Evolutionary conservation across 1,140 invertebrate genomes (phyloP), one percentile per base, ranked within the genome.

Genomic region (Hylaeus anthracinus): DNA sequence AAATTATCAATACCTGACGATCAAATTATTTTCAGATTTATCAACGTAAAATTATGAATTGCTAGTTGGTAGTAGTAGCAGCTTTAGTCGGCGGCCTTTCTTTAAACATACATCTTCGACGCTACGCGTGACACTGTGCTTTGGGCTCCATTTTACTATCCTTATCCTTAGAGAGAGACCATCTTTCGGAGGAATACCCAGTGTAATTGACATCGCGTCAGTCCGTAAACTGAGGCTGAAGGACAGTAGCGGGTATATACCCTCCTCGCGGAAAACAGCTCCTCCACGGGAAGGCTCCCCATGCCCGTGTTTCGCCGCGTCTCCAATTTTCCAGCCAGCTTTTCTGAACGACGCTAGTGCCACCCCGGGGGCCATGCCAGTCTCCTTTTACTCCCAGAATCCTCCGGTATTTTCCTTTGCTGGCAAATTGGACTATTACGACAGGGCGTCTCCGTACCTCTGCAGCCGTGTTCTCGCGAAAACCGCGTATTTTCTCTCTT

Each of bases 391-490:
- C 88, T 87, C 72, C 75, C 56, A 87, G 86, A 73, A 88, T 89
- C 87, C 88, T 88, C 84, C 83, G 84, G 84, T 88, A 88, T 91
- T 91, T 91, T 90, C 85, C 85, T 91, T 91, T 91, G 84, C 88
- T 72, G 81, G 84, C 88, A 90, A 92, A 92, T 91, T 92, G 90
- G 90, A 92, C 91, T 90, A 91, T 91, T 90, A 91, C 90, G 81
- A 64, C 80, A 82, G 45, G 83, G 74, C 85, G 86, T n/a, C 84
- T 12, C 61, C 82, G 78, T 86, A 87, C 84, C 83, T 80, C 65
- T 48, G 86, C 79, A n/a, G 63, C 56, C 78, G 82, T 86, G 73
- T 87, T 66, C 64, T 82, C 74, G 84, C 74, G 78, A 88, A 82
- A 81, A 79, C 70, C 71, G 70, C 77, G 80, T 83, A 85, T 85